Base-by-base conservation (phyloP, 2,888 invertebrate species). In the Steinernema scapterisci region DNA sequence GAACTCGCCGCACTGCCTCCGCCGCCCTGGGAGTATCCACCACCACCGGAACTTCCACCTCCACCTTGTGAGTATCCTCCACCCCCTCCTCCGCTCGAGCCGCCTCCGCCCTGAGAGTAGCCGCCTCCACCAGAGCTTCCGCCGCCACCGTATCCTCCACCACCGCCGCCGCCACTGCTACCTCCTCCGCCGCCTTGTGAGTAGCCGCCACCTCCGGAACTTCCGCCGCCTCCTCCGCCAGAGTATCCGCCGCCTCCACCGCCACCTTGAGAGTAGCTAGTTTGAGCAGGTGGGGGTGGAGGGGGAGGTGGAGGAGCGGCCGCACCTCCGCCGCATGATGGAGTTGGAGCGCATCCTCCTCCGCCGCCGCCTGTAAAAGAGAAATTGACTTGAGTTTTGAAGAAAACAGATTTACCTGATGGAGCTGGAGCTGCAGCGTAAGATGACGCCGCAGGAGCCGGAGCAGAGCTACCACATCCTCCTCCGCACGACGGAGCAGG, bases 211-310 rank as follows among this genome's bases (percentile, higher is more conserved):
- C 63, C 63, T 31, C 63, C 63, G 63, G 63, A 63, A 38, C 63
- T 63, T 27, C 27, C 63, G 9, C 31, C 63, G 38, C 63, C 38
- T 31, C 63, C 63, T 11, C 63, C 63, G n/a, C 63, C 25, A 25
- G 54, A 54, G 54, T 31, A 31, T 31, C 63, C 63, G n/a, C 63
- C 63, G 31, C 63, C 63, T 11, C 63, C 63, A 16, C 63, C 63
- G 31, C 63, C 63, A n/a, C 63, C 63, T 38, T 31, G 31, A 1
- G 63, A 63, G 63, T 63, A 63, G 63, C 63, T 63, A 38, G 63
- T 63, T 31, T 63, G 63, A 27, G 31, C 63, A 7, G 63, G 63
- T 13, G 63, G 63, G 1, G 63, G 63, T 25, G 63, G 63, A 63
- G 54, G 54, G 16, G 54, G 54, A 13, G 54, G 54, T 23, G 54